Conservation (phyloP, 2,888 invertebrate genomes). For the Lasius fuliginosus region DNA sequence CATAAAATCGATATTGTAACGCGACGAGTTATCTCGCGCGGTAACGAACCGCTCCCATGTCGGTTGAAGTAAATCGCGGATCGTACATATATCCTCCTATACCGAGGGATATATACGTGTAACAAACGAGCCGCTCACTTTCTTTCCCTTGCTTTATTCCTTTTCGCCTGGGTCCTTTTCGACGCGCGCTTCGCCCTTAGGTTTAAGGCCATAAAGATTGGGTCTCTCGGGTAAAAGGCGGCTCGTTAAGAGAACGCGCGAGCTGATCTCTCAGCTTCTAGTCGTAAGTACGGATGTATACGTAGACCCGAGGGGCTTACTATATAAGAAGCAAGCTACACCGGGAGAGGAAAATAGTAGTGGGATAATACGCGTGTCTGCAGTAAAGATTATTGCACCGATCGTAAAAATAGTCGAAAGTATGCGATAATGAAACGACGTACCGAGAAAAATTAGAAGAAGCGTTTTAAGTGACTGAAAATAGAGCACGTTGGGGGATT, state of each 20-base stretch:
- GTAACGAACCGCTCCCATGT: conserved; percentile 74
- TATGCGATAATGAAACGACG: background rate
- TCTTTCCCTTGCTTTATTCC: conserved; percentile 39
- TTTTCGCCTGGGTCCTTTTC: conserved; percentile 42
- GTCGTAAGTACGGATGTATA: conserved; percentile 36
- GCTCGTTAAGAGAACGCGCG: conserved; percentile 67
- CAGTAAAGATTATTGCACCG: conserved; percentile 18
- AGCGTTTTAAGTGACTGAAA: background rate
- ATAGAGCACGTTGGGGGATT: background rate
- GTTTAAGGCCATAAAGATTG: conserved; percentile 54
- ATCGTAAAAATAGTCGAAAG: background rate
- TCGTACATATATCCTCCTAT: conserved; percentile 50
- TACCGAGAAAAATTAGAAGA: background rate
- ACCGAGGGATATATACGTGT: conserved; percentile 47
- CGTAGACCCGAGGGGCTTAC: conserved; percentile 26
- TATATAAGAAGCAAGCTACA: conserved; percentile 13
- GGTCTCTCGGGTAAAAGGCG: conserved; percentile 67
- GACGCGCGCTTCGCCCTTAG: conserved; percentile 52
- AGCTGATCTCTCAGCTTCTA: conserved; percentile 31
- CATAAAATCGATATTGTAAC: conserved; percentile 66
- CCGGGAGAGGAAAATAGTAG: conserved; percentile 10
- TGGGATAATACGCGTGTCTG: conserved; percentile 25
- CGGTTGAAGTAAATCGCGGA: conserved; percentile 75
- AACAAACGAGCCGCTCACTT: conserved; percentile 64
- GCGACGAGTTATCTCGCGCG: conserved; percentile 59